Percentiles rank a stretch among this genome's conserved stretches.
Conservation (phyloP, 2,797 vertebrate genomes). For the Prionace glauca region DNA sequence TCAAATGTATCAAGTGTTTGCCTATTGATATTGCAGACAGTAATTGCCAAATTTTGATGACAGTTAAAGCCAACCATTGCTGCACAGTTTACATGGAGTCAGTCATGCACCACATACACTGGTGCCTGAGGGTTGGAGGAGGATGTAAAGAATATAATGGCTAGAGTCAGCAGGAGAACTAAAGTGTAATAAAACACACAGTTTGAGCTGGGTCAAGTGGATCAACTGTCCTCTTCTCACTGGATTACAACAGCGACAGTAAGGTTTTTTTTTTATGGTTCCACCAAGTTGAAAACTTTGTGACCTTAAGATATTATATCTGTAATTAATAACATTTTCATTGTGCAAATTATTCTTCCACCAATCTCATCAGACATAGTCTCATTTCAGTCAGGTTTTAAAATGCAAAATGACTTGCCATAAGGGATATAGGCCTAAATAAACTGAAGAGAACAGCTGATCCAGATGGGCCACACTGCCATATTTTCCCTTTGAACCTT, state of each 20-base stretch:
- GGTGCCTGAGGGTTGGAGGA: neutral
- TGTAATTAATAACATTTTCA: neutral
- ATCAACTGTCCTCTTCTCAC: neutral
- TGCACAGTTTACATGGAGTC: neutral
- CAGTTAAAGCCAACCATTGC: neutral
- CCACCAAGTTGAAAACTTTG: neutral
- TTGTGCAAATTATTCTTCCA: neutral
- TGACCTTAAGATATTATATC: neutral
- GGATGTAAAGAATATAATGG: neutral
- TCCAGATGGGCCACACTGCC: too few species aligned
- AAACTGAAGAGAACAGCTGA: neutral
- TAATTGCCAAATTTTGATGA: neutral
- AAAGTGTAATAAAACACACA: slow-evolving; percentile 32
- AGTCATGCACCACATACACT: neutral
- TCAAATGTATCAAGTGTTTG: neutral
- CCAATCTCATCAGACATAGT: neutral
- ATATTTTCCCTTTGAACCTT: neutral
- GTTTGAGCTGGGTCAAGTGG: neutral
- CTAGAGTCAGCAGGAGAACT: neutral
- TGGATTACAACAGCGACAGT: neutral
- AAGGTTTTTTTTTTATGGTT: neutral
- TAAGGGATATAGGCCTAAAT: neutral
- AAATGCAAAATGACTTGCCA: neutral
- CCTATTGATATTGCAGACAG: neutral
- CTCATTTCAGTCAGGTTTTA: neutral